A percentile compares a stretch with the other conserved stretches of the same genome.
These are phyloP conservation scores for Athetis lepigone DNA, from an alignment of 2,888 invertebrate genomes.

Conservation along the genomic window DNA sequence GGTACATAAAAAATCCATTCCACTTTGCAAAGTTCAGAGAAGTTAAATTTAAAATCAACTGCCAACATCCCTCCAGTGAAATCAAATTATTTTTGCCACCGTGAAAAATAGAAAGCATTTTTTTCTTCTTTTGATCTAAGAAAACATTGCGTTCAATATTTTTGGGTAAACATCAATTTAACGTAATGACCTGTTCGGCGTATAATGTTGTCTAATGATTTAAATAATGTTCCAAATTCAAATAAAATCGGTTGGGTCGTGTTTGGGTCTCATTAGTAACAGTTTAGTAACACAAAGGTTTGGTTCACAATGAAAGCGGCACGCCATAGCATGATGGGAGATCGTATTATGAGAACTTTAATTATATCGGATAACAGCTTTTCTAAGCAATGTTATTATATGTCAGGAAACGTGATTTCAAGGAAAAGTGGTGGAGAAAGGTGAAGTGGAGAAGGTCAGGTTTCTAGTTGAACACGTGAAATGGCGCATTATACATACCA, in stretches of 20 bases:
- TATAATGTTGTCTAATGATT: conserved; percentile 71
- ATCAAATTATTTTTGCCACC: conserved; percentile 86
- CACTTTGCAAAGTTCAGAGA: conserved; percentile 79
- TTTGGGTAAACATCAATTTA: conserved; percentile 80
- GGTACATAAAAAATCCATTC: conserved; percentile 83
- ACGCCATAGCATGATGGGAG: conserved; percentile 66
- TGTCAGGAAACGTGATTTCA: conserved; percentile 21
- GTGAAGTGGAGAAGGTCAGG: conserved; percentile 12
- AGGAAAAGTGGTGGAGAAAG: conserved; percentile 25
- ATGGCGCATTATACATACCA: not conserved
- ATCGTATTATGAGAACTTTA: conserved; percentile 64
- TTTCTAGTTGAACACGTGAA: not conserved
- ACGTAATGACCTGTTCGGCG: conserved; percentile 75
- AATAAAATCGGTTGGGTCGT: conserved; percentile 60
- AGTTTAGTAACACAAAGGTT: conserved; percentile 49
- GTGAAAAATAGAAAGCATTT: conserved; percentile 84
- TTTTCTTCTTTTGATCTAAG: conserved; percentile 81
- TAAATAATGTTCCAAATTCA: conserved; percentile 59
- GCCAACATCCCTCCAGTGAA: conserved; percentile 80
- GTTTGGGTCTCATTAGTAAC: conserved; percentile 71
- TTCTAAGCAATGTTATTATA: conserved; percentile 42
- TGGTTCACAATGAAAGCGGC: conserved; percentile 46
- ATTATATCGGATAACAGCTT: conserved; percentile 53
- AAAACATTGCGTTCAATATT: conserved; percentile 79
- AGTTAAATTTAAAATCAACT: conserved; percentile 86